Base-by-base conservation (phyloP, 2,888 invertebrate genomes). In the Cheilosia soror region DNA sequence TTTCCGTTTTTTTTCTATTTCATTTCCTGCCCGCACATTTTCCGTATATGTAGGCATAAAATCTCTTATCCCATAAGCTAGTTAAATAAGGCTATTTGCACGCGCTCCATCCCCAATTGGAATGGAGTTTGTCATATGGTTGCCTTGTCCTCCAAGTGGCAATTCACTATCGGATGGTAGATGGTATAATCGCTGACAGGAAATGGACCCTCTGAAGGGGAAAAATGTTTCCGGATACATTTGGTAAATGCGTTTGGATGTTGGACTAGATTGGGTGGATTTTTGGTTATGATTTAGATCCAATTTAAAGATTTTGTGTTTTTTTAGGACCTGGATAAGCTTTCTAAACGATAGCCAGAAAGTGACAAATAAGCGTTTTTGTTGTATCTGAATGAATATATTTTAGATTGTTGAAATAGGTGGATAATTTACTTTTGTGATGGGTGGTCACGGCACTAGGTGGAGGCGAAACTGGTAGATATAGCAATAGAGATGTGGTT, bases 1-100 rank as follows among this genome's bases (percentile, higher is more conserved):
- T 84, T 51, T 53, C 42, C 27, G 55, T 29, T 49, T 6, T 33
- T 58, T 7, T 44, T 44, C 49, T 11, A 4, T 11, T 31, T 15
- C 63, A 63, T 40, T 57, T 71, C 47, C 80, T 53, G 80, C 57
- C 31, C 7, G 44, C 37, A 15, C 33, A 37, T 37, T 37, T 11
- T 9, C 37, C 37, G 4, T 37, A 9, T 4, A 49, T 73, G 25
- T 58, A 53, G 75, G 58, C 76, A 80, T 69, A 53, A 71, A 75
- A 58, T 71, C 60, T 47, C 80, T 71, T 71, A 66, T 69, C 75
- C 71, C 75, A 55, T 84, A 85, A 85, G 84, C 84, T 81, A 80
- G 84, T 85, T 85, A 85, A 85, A 85, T 85, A 85, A 76, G 75
- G 84, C 80, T 76, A 85, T 81, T 85, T 85, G 84, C 84, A 81